A percentile compares a stretch with the other conserved stretches of the same genome.
phyloP scores from a whole-genome alignment of 2,888 invertebrate species.

The Linnaemya tessellans region DNA sequence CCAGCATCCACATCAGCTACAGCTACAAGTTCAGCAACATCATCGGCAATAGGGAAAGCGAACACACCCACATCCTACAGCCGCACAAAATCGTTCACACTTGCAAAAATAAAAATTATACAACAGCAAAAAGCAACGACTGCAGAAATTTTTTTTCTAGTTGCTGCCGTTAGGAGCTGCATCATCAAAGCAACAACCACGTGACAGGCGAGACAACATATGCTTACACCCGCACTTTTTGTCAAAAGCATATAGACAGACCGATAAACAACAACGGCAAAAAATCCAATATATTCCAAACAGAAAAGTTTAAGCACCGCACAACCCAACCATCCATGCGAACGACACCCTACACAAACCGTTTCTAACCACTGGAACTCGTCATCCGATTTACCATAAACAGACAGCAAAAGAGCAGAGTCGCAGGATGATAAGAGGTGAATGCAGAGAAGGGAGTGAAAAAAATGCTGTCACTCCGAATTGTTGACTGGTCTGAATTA shows the following conservation, averaged over 20 bases:
- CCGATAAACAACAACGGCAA: constrained; percentile 8
- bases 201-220: constrained; percentile 72
- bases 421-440: neutral
- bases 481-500: constrained; percentile 71
- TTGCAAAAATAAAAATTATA: neutral
- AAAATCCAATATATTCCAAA: constrained; percentile 48
- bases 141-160: constrained; percentile 44
- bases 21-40: constrained; percentile 45
- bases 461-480: constrained; percentile 71
- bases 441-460: constrained; percentile 16
- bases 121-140: constrained; percentile 28
- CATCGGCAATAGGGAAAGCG: constrained; percentile 57
- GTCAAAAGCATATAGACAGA: constrained; percentile 14
- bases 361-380: constrained; percentile 18
- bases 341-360: constrained; percentile 31
- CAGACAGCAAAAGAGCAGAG: constrained; percentile 16
- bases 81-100: neutral
- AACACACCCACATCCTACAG: constrained; percentile 14
- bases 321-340: neutral
- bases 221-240: constrained; percentile 69
- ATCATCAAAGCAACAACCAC: constrained; percentile 70
- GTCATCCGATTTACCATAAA: constrained; percentile 36
- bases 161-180: constrained; percentile 29
- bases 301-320: constrained; percentile 5
- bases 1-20: constrained; percentile 63